Evolutionary conservation across 2,113 vertebrate species (phyloP), one percentile per base, ranked within the genome.

Genomic region (Dasyurus viverrinus): DNA sequence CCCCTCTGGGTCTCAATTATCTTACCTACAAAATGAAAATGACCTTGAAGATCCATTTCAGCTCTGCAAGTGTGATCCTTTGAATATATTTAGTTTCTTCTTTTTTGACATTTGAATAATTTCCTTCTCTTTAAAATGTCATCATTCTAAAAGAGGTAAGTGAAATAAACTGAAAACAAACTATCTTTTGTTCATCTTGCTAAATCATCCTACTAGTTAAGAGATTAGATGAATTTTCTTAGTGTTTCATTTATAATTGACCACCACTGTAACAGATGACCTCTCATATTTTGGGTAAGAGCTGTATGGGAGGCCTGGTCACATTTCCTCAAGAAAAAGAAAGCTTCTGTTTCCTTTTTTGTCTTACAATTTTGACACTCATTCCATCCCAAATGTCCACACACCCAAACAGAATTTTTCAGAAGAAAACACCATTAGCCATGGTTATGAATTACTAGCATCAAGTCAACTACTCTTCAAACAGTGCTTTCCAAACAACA

Each of bases 371-470:
- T 95, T 89, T 30, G n/a, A 93, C 46, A 50, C 53, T 89, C 54
- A 95, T 97, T 93, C 54, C 94, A 46, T 57, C 92, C 36, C 54
- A 89, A 95, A 68, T 93, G 57, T 94, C 95, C 91, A 97, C 50
- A 93, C 95, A 16, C 50, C 36, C 52, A 96, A 97, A 95, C 76
- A n/a, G 57, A 26, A 89, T 54, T 46, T 92, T 95, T 97, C 89
- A 30, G 91, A 93, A 93, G 94, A 95, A 91, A 96, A 97, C 12
- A 92, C 53, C 50, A 97, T 91, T 94, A 98, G 94, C 93, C 76
- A 30, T 19, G 53, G 95, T 90, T 97, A 91, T 92, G 46, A 48
- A 91, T 95, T 95, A 54, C 76, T 52, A 94, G 84, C 12, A 36
- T 92, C 95, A 96, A 96, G 57, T 93, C 95, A 84, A 92, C 96